Conservation (phyloP, 2,797 vertebrate species). For the Otolemur crassicaudatus region DNA sequence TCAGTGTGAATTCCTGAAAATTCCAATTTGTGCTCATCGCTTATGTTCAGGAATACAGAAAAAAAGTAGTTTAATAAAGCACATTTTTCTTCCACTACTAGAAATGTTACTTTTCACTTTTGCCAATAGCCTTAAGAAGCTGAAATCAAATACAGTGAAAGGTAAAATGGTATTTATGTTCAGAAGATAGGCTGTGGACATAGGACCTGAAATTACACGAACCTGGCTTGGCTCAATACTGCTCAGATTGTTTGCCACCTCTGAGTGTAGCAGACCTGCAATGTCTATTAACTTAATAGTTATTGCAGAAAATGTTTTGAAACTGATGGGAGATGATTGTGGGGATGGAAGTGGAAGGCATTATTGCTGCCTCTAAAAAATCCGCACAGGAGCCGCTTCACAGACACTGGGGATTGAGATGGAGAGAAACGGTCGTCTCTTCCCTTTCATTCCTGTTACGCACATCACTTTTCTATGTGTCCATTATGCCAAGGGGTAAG, state of each 20-base stretch:
- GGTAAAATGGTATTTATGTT: not conserved
- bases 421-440: not conserved
- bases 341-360: not conserved
- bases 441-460: slow-evolving; percentile 23
- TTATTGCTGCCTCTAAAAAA: not conserved
- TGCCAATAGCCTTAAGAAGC: slow-evolving; percentile 12
- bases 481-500: not conserved
- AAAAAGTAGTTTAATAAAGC: not conserved
- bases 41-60: not conserved
- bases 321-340: slow-evolving; percentile 10
- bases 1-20: not conserved
- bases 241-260: not conserved
- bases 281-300: slow-evolving; percentile 10
- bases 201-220: not conserved
- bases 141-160: slow-evolving; percentile 22
- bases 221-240: not conserved
- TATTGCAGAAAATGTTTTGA: slow-evolving; percentile 51
- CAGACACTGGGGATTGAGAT: slow-evolving; percentile 41
- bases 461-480: not conserved
- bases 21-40: not conserved
- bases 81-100: not conserved
- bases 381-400: slow-evolving; percentile 1
- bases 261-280: not conserved
- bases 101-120: not conserved
- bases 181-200: not conserved